A percentile compares a stretch with the other conserved stretches of the same genome.
Evolutionary conservation across 2,797 vertebrate genomes (phyloP).

Genomic region (Falco cherrug): DNA sequence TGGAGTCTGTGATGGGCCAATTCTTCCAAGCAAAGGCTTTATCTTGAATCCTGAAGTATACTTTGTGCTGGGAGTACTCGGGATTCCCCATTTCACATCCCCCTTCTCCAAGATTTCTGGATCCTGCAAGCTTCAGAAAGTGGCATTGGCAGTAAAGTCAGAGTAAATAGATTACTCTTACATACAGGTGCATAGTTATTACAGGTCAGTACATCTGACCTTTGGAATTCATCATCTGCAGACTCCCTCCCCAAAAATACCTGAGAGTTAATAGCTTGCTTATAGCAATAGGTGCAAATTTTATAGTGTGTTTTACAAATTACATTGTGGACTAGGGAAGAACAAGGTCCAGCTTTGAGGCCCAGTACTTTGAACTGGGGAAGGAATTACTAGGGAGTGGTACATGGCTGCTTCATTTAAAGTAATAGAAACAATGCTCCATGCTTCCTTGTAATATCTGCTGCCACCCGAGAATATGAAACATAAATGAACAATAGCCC

Average conservation of each 20-base stretch:
- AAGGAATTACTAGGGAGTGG: background rate
- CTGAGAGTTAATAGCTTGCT: background rate
- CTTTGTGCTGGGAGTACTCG: background rate
- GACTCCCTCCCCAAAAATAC: background rate
- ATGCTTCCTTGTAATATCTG: background rate
- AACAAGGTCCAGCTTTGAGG: background rate
- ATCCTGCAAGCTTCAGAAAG: background rate
- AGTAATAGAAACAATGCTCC: background rate
- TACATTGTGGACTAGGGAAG: background rate
- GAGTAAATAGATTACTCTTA: background rate
- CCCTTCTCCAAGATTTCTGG: background rate
- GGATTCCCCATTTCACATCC: background rate
- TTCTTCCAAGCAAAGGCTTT: background rate
- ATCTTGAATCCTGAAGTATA: background rate
- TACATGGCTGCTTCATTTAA: accelerated
- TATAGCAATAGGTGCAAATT: background rate
- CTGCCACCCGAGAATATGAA: accelerated
- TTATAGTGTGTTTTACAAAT: background rate
- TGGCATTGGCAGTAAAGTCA: background rate
- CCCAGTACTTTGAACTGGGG: background rate
- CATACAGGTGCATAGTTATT: too few species aligned
- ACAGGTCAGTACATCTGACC: background rate
- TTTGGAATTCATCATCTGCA: background rate
- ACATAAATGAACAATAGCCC: background rate
- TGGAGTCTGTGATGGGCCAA: background rate